Base-by-base conservation (phyloP, 1,140 invertebrate species). In the Drosophila kohkoa region DNA sequence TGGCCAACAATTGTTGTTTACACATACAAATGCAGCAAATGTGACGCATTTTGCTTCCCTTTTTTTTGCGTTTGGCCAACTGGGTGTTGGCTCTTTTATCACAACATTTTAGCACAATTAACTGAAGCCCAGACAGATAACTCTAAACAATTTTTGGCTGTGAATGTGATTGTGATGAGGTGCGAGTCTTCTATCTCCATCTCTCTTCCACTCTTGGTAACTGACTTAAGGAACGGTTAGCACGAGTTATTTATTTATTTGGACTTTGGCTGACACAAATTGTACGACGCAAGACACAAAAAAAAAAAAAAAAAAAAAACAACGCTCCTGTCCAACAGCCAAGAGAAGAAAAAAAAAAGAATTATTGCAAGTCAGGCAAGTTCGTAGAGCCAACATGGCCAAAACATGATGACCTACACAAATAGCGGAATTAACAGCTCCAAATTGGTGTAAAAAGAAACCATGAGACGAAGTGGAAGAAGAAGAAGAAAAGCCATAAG, bases 41-140 rank as follows among this genome's bases (percentile, higher is more conserved):
- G 38, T 70, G 72, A 70, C 72, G 72, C 71, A 74, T 52, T 57
- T 46, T 1, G 10, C 4, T 25, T 2, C 15, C 3, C 3, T 2
- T 2, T 5, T 30, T 8, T 11, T 2, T 15, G 4, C n/a, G 7
- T 4, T 38, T 41, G 7, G 2, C 25, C 15, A 1, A 20, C 10
- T 16, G 10, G 6, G 43, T 58, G 69, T 71, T 65, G 25, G 51
- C 30, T 69, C 51, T 75, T 75, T 75, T 63, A 75, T 75, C 66
- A 45, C 48, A 75, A 70, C 43, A 70, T 75, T 75, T 75, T 75
- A 75, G 66, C 72, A 75, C 72, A 75, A 75, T 75, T 70, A 63
- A 69, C 28, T 69, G 65, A 69, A 62, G 69, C 51, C 62, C 11
- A 41, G 55, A 30, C 30, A 54, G 48, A 41, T 38, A 54, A 65